A percentile compares a stretch with the other conserved stretches of the same genome.
Evolutionary conservation across 2,888 invertebrate genomes (phyloP).

Genomic region (Diplazon laetatorius): DNA sequence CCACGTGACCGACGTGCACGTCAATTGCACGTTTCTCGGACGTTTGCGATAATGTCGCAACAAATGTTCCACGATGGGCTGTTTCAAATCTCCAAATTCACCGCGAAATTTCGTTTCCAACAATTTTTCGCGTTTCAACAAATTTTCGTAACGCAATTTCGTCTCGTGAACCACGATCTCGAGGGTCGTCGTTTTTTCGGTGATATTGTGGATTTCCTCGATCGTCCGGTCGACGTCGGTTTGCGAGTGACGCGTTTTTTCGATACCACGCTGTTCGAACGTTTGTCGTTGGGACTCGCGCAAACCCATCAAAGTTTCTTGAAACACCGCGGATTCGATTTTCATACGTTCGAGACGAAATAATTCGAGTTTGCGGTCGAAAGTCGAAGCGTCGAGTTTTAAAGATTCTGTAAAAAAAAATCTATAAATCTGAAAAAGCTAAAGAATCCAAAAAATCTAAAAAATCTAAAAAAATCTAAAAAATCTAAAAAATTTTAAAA

Average conservation of each 20-base stretch:
- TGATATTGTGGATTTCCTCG: slow-evolving; percentile 76
- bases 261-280: slow-evolving; percentile 31
- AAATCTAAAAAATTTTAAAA: too few relatives aligned
- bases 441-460: too few relatives aligned
- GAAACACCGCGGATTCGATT: slow-evolving; percentile 88
- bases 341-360: slow-evolving; percentile 85
- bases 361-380: slow-evolving; percentile 85
- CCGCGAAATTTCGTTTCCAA: slow-evolving; percentile 73
- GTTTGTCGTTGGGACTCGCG: slow-evolving; percentile 78
- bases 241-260: slow-evolving; percentile 49
- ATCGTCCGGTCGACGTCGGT: slow-evolving; percentile 76
- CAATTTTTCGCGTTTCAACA: slow-evolving; percentile 72
- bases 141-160: slow-evolving; percentile 71
- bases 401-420: slow-evolving; percentile 77
- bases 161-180: slow-evolving; percentile 70
- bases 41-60: slow-evolving; percentile 74
- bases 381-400: slow-evolving; percentile 85
- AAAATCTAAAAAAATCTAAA: too few relatives aligned
- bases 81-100: slow-evolving; percentile 74
- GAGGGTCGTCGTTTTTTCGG: slow-evolving; percentile 59
- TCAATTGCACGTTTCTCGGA: slow-evolving; percentile 68
- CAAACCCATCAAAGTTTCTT: slow-evolving; percentile 86
- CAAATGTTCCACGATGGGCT: slow-evolving; percentile 74
- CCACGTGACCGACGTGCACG: slow-evolving; percentile 82
- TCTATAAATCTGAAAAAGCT: too few relatives aligned